phyloP scores from a whole-genome alignment of 2,888 invertebrate species.

The Heliconius cydno region DNA sequence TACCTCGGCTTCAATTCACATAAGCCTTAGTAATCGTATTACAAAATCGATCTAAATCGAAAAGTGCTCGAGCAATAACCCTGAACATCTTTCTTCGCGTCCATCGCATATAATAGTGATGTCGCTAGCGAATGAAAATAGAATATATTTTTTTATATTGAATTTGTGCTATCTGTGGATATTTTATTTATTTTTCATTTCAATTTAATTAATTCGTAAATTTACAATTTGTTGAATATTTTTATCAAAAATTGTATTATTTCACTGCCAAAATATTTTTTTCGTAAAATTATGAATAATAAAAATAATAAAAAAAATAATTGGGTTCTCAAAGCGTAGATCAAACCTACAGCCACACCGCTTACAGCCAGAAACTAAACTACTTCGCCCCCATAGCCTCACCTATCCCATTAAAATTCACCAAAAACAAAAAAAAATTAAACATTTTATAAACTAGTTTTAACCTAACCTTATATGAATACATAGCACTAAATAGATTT shows the following conservation, averaged over 20 bases:
- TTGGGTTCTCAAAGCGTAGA: no score
- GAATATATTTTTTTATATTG: neutral
- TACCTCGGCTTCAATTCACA: conserved; percentile 31
- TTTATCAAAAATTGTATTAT: no score
- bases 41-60: conserved; percentile 40
- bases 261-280: no score
- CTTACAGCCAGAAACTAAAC: no score
- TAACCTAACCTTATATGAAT: neutral
- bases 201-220: no score
- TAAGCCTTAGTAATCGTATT: conserved; percentile 34
- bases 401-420: neutral
- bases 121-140: conserved; percentile 12
- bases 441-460: neutral
- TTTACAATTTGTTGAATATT: no score
- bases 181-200: neutral
- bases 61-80: conserved; percentile 34
- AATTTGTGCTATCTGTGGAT: neutral
- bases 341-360: neutral
- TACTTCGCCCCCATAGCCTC: neutral
- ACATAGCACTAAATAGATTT: neutral
- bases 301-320: no score
- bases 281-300: no score
- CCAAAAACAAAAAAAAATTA: neutral
- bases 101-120: conserved; percentile 28
- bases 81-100: conserved; percentile 30